phyloP scores from a whole-genome alignment of 2,113 vertebrate species.

The Salvelinus sp. region DNA sequence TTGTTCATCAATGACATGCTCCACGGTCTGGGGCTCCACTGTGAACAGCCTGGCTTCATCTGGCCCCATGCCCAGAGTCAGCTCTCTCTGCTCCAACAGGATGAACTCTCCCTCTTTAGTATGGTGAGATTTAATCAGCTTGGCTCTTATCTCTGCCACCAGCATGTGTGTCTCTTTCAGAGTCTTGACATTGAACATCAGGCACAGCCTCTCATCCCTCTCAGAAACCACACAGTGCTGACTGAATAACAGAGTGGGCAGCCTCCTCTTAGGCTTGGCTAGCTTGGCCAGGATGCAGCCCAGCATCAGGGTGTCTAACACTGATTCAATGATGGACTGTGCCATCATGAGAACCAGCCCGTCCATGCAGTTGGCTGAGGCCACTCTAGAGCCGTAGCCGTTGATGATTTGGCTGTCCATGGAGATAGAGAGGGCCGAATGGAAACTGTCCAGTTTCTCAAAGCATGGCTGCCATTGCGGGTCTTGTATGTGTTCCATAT shows the following conservation, averaged over 20 bases:
- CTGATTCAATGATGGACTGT: constrained; percentile 68
- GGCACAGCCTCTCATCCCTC: constrained; percentile 62
- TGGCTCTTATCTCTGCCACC: constrained; percentile 74
- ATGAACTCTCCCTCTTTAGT: constrained; percentile 68
- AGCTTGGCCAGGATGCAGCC: constrained; percentile 74
- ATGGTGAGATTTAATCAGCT: constrained; percentile 74
- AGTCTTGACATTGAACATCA: constrained; percentile 75
- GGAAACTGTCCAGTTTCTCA: constrained; percentile 66
- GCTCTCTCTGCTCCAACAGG: constrained; percentile 69
- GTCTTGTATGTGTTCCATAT: constrained; percentile 47
- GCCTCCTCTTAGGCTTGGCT: constrained; percentile 67
- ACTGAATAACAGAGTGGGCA: constrained; percentile 68
- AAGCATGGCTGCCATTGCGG: constrained; percentile 66
- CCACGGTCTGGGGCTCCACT: constrained; percentile 71
- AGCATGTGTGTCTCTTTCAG: constrained; percentile 72
- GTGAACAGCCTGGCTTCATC: constrained; percentile 74
- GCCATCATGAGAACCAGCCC: constrained; percentile 67
- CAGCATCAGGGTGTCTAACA: constrained; percentile 72
- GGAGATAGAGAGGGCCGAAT: constrained; percentile 64
- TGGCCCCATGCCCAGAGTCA: constrained; percentile 73
- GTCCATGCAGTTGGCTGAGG: constrained; percentile 62
- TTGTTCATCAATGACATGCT: constrained; percentile 64
- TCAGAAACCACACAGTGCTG: constrained; percentile 64
- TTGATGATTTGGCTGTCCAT: constrained; percentile 67
- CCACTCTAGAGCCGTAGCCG: constrained; percentile 59